Conservation (phyloP, 2,113 vertebrate species). For the Nothocercus nigrocapillus region DNA sequence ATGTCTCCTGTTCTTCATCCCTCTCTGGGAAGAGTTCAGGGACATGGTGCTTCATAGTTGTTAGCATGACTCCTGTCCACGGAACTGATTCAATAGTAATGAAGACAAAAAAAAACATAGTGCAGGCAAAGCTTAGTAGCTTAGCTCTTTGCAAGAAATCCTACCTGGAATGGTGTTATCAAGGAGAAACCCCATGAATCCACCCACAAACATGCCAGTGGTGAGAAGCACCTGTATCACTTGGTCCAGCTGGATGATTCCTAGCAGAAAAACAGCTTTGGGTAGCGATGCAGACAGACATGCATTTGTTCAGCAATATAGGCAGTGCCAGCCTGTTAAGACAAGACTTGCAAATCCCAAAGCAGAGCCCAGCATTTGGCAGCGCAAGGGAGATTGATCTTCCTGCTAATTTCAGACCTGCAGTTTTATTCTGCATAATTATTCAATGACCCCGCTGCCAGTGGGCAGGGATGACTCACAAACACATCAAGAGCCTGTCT, state of each 20-base stretch:
- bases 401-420: not conserved
- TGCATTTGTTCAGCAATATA: not conserved
- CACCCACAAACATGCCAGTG: constrained; percentile 96
- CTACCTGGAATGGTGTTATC: constrained; percentile 97
- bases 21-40: not conserved
- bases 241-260: constrained; percentile 88
- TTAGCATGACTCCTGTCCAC: not conserved
- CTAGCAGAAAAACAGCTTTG: constrained; percentile 69
- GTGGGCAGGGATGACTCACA: not conserved
- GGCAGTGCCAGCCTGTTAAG: not conserved
- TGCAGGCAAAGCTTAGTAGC: not conserved
- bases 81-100: not conserved
- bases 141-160: constrained; percentile 16
- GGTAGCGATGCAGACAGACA: not conserved
- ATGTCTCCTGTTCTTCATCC: not conserved
- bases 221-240: constrained; percentile 92
- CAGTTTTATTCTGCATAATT: not conserved
- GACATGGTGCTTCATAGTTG: not conserved
- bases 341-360: not conserved
- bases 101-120: not conserved
- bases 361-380: not conserved
- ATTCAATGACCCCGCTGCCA: not conserved
- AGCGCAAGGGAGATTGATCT: not conserved
- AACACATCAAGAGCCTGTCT: not conserved
- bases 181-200: constrained; percentile 90